A percentile compares a stretch with the other conserved stretches of the same genome.
These are phyloP conservation scores for Hoplodrina blanda DNA, from an alignment of 2,888 invertebrate species.

Conservation along the genomic window DNA sequence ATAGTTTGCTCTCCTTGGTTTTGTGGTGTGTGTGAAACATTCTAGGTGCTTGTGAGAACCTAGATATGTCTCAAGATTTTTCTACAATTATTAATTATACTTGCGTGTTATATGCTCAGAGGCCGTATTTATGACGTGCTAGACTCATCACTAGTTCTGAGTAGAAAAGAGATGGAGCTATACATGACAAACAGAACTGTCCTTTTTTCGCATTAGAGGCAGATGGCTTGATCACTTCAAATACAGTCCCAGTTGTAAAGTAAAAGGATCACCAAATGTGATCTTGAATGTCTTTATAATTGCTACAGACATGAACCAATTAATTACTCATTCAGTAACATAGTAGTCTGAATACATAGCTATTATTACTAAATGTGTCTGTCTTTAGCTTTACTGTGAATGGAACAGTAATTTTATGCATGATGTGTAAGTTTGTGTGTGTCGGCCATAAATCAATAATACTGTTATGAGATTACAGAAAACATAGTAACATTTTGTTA, in stretches of 20 bases:
- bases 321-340: slow-evolving; percentile 42
- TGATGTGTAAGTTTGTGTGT: slow-evolving; percentile 41
- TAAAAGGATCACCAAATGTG: slow-evolving; percentile 29
- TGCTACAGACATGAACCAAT: slow-evolving; percentile 43
- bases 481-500: not conserved
- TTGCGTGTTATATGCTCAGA: not conserved
- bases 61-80: slow-evolving; percentile 14
- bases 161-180: not conserved
- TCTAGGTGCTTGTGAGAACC: slow-evolving; percentile 22
- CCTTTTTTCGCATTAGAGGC: not conserved
- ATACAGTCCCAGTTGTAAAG: not conserved
- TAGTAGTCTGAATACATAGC: slow-evolving; percentile 17
- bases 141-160: too few relatives aligned
- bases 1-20: slow-evolving; percentile 40
- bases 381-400: slow-evolving; percentile 27
- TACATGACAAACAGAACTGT: not conserved
- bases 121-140: not conserved
- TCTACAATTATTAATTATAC: not conserved
- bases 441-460: slow-evolving; percentile 26
- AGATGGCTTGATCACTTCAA: not conserved
- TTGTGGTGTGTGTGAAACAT: slow-evolving; percentile 45
- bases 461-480: slow-evolving; percentile 1
- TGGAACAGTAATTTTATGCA: slow-evolving; percentile 52
- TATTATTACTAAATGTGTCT: slow-evolving; percentile 31
- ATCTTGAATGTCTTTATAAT: slow-evolving; percentile 25